Base-by-base conservation (phyloP, 2,113 vertebrate genomes). In the Phaethon lepturus region DNA sequence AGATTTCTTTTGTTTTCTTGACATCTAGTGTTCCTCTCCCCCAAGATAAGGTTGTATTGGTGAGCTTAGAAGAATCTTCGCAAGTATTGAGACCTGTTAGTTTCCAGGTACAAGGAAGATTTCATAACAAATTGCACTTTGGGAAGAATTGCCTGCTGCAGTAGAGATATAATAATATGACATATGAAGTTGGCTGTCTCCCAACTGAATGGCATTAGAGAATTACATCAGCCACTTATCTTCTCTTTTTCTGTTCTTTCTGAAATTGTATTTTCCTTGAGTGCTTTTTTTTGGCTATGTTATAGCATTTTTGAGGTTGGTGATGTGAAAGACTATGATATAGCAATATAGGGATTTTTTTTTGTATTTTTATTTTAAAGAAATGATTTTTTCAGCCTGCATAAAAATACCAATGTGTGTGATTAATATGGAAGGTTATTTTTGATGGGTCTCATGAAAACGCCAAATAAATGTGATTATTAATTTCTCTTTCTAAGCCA, bases 401-500 rank as follows among this genome's bases (percentile, higher is more conserved):
- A 49, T 80, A 88, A 66, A 77, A 86, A 79, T 45, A 47, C 49
- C 74, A 66, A 33, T 72, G 29, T 25, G 18, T n/a, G 15, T 89
- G 63, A 92, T 94, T 96, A 91, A 63, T 64, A 64, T 1, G 6
- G 24, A 90, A 84, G 13, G 33, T 90, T 92, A 84, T 93, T 97
- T 98, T 75, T 95, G 47, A 94, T 95, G 82, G 10, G 58, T 49
- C 58, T 96, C 81, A 66, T 85, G 66, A 96, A 97, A 96, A 92
- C 13, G 6, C 50, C 67, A 96, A 96, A 86, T 69, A 96, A 97
- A 98, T 88, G 76, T 97, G 95, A 92, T 97, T 96, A 98, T 98
- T 97, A 97, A 97, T 97, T 98, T 98, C 59, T 91, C 96, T 79
- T 92, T 67, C 88, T 89, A 95, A 98, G 86, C 91, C 79, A 88